phyloP scores from a whole-genome alignment of 2,888 invertebrate species.

The Phania funesta region DNA sequence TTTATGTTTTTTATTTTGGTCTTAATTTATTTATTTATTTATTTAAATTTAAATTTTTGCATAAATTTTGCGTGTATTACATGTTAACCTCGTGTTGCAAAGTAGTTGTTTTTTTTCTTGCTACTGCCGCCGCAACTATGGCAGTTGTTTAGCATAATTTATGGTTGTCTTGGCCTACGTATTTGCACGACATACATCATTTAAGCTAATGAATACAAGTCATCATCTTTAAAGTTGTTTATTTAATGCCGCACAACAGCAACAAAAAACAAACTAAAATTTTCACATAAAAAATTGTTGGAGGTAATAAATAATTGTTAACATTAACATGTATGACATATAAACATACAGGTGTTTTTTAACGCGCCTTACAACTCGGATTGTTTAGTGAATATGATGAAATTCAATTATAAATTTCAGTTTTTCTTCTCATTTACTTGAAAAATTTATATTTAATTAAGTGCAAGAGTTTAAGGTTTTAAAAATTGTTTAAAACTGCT shows the following conservation, averaged over 20 bases:
- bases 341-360: constrained; percentile 30
- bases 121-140: constrained; percentile 11
- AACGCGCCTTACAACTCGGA: background rate
- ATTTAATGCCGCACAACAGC: constrained; percentile 6
- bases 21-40: constrained; percentile 1
- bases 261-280: background rate
- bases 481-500: no score
- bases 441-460: background rate
- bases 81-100: constrained; percentile 67
- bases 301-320: constrained; percentile 34
- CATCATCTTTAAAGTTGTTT: constrained; percentile 59
- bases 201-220: constrained; percentile 65
- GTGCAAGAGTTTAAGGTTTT: background rate
- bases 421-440: background rate
- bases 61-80: constrained; percentile 67
- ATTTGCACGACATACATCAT: constrained; percentile 65
- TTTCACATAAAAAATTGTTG: constrained; percentile 17
- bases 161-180: constrained; percentile 65
- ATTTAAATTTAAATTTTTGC: constrained; percentile 59
- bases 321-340: background rate
- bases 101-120: constrained; percentile 26
- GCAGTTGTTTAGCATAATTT: constrained; percentile 58
- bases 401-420: background rate
- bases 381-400: background rate
- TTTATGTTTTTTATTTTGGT: background rate